A percentile compares a stretch with the other conserved stretches of the same genome.
phyloP scores from a whole-genome alignment of 2,113 vertebrate genomes.

The Cranoglanis bouderius region DNA sequence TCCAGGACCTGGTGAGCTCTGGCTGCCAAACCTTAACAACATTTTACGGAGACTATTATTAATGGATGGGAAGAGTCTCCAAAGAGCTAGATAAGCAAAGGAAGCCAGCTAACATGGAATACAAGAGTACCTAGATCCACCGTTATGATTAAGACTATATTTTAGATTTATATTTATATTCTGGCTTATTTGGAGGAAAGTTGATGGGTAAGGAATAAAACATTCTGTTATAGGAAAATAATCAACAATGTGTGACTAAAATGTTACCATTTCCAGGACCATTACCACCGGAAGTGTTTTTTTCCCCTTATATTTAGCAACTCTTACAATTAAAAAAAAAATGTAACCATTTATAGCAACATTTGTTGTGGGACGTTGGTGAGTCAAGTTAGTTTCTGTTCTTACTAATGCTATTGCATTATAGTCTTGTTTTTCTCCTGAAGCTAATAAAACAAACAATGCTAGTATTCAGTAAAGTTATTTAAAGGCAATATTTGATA shows the following conservation, averaged over 20 bases:
- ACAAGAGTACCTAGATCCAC: not conserved
- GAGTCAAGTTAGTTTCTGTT: too few species aligned
- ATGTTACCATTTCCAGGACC: not conserved
- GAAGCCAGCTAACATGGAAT: constrained; percentile 4
- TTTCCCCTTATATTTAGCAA: not conserved
- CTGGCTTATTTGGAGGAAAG: not conserved
- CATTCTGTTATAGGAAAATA: not conserved
- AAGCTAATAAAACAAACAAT: not conserved
- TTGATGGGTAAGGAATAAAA: not conserved
- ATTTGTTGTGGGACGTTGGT: too few species aligned
- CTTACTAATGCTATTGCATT: too few species aligned
- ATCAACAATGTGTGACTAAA: not conserved
- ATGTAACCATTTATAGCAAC: too few species aligned
- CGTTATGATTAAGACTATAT: not conserved
- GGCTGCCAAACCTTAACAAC: constrained; percentile 29
- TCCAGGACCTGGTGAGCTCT: constrained; percentile 14
- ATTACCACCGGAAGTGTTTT: not conserved
- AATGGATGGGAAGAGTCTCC: constrained; percentile 6
- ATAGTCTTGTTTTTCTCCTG: too few species aligned
- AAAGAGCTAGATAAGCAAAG: constrained; percentile 23
- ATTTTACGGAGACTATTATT: not conserved
- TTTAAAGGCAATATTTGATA: not conserved
- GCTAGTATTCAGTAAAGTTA: not conserved
- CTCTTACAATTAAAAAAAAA: too few species aligned
- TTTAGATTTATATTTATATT: not conserved